Evolutionary conservation across 2,113 vertebrate genomes (phyloP), one percentile per base, ranked within the genome.

Genomic region (Macquaria australasica): DNA sequence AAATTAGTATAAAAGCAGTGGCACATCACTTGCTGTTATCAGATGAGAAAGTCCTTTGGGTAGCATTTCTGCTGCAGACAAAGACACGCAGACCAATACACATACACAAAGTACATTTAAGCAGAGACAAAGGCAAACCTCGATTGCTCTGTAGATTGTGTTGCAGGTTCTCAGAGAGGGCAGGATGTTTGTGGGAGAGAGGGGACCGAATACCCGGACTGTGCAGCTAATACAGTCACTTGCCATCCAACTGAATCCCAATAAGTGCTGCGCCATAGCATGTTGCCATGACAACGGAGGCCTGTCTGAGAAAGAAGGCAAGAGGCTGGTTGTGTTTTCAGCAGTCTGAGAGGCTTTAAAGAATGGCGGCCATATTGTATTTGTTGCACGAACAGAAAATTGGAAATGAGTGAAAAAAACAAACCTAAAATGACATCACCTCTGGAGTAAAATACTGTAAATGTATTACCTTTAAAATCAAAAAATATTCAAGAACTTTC

Each of bases 251-350:
- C 96, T 94, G 93, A 90, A 96, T 97, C 96, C 94, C 96, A 95
- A 96, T 97, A 96, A 97, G 96, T 95, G 96, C 92, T 96, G 97
- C 97, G 96, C 97, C 97, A 96, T 96, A 96, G 96, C 95, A 96
- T 96, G 97, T 98, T 97, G 96, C 97, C 96, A 95, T 97, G 97
- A 96, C 96, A 98, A 98, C 97, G 90, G 94, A 96, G 96, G 97
- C 96, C 95, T 95, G 95, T 96, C 95, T 96, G 94, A 95, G 83
- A 82, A 75, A 85, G 86, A 87, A 92, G 84, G 90, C 91, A 88
- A 86, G 84, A 88, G 87, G 87, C 84, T 91, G 85, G 79, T 78
- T 88, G 91, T 92, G 92, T 93, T 93, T 91, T 89, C 90, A 91
- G 81, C 60, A 77, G 88, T 87, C 73, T 84, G 75, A 78, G 70